Evolutionary conservation across 2,888 invertebrate species (phyloP).

Genomic region (Drosophila austrosaltans): DNA sequence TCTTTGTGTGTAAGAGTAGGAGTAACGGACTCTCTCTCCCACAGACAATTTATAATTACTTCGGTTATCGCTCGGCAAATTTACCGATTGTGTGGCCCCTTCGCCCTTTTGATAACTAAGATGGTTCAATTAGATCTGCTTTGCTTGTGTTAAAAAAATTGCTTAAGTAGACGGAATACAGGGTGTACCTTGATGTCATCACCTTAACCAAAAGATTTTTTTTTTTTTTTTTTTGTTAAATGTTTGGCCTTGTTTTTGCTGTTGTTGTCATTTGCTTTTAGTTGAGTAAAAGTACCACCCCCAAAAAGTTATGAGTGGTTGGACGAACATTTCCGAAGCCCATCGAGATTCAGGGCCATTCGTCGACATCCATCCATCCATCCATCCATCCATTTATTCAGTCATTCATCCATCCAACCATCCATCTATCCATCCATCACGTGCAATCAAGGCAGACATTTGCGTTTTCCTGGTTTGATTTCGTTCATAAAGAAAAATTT

Average conservation of each 20-base stretch:
- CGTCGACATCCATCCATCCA: constrained; percentile 8
- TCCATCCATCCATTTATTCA: constrained; percentile 30
- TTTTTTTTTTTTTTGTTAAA: constrained; percentile 53
- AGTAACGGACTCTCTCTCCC: too few species aligned
- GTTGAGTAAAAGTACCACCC: constrained; percentile 24
- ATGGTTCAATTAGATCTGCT: too few species aligned
- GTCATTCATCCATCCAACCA: constrained; percentile 31
- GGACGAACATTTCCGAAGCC: constrained; percentile 10
- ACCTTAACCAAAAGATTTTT: background rate
- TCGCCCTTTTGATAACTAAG: too few species aligned
- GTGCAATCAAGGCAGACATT: constrained; percentile 56
- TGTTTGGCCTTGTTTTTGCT: constrained; percentile 45
- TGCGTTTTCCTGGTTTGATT: constrained; percentile 60
- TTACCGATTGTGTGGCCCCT: too few species aligned
- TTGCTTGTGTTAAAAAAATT: constrained; percentile 15
- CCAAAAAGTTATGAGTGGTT: constrained; percentile 39
- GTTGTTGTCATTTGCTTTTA: constrained; percentile 54
- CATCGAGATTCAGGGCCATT: constrained; percentile 12
- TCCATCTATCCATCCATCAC: constrained; percentile 66
- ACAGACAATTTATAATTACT: too few species aligned
- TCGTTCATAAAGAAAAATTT: constrained; percentile 25
- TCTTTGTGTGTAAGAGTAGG: too few species aligned
- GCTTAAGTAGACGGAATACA: background rate
- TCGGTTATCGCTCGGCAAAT: too few species aligned
- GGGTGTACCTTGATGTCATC: background rate